Base-by-base conservation (phyloP, 2,888 invertebrate genomes). In the Tachina lurida region DNA sequence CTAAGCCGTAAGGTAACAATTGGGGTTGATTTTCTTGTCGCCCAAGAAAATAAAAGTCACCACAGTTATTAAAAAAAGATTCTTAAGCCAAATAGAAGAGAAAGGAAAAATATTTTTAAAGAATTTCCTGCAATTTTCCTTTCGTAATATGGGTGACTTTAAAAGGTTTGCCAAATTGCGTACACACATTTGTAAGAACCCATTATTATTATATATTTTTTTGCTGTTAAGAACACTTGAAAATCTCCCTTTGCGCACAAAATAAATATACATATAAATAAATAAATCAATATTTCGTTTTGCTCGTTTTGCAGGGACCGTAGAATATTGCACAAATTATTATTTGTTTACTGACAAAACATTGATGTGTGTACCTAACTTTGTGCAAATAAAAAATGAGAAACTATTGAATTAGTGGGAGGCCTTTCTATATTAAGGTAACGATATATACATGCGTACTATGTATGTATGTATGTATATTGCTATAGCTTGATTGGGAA, bases 241-340 rank as follows among this genome's bases (percentile, higher is more conserved):
- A 63, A 43, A 17, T 15, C 58, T 10, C 7, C 22, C 3, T 22
- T 41, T 60, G 9, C 41, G 19, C 5, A 49, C n/a, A 49, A 49
- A n/a, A 49, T 8, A 49, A 49, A 49, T 63, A 19, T 9, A 45
- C 52, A 19, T 12, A 54, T 9, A 31, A 2, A 43, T 41, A 75
- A 17, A 77, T 39, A 65, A 83, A 83, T 83, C 83, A 73, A 83
- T 83, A 77, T 43, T 73, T 67, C 12, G 22, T 49, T 56, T 63
- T 65, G 70, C 52, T 63, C 22, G 22, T 22, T 31, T 31, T 68
- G 43, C 13, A 31, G 52, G 58, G 58, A 56, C 31, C 39, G 12
- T 22, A 56, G 19, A 47, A 63, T 54, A 13, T 10, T n/a, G 13
- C 63, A 70, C 45, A 63, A 82, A 63, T 76, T 81, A 56, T 54